Evolutionary conservation across 2,888 invertebrate genomes (phyloP).

Genomic region (Limenitis camilla): DNA sequence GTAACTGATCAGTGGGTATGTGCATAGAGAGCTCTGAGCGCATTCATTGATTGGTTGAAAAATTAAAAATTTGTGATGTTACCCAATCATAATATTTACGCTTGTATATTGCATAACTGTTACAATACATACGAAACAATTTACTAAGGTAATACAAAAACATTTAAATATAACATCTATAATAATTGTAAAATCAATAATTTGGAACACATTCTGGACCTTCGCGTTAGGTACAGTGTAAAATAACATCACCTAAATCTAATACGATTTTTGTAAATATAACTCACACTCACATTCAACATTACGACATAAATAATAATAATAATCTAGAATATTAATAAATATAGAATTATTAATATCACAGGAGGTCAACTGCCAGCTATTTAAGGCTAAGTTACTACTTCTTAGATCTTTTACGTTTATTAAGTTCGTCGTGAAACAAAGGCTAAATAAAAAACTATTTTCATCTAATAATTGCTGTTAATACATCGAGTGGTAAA

Average conservation of each 20-base stretch:
- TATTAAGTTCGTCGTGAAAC: neutral
- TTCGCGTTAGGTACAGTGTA: constrained; percentile 45
- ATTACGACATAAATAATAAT: constrained; percentile 52
- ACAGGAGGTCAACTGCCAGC: constrained; percentile 71
- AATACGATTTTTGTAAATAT: constrained; percentile 55
- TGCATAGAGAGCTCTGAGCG: constrained; percentile 19
- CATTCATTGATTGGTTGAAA: constrained; percentile 4
- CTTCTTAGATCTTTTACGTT: constrained; percentile 10
- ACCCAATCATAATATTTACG: constrained; percentile 20
- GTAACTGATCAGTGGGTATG: constrained; percentile 1
- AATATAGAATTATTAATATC: constrained; percentile 73
- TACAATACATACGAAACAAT: constrained; percentile 19
- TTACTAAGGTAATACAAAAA: constrained; percentile 45
- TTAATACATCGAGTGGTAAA: constrained; percentile 9
- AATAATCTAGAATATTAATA: constrained; percentile 64
- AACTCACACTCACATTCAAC: constrained; percentile 56
- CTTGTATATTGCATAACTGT: neutral
- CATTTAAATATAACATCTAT: constrained; percentile 35
- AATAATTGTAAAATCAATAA: constrained; percentile 46
- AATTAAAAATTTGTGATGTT: constrained; percentile 44
- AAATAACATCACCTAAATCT: constrained; percentile 57
- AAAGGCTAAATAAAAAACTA: constrained; percentile 10
- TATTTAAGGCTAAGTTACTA: constrained; percentile 30
- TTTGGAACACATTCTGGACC: constrained; percentile 69
- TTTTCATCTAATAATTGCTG: constrained; percentile 4